Evolutionary conservation across 1,140 invertebrate genomes (phyloP).

Genomic region (Philopotamus ludificatus): DNA sequence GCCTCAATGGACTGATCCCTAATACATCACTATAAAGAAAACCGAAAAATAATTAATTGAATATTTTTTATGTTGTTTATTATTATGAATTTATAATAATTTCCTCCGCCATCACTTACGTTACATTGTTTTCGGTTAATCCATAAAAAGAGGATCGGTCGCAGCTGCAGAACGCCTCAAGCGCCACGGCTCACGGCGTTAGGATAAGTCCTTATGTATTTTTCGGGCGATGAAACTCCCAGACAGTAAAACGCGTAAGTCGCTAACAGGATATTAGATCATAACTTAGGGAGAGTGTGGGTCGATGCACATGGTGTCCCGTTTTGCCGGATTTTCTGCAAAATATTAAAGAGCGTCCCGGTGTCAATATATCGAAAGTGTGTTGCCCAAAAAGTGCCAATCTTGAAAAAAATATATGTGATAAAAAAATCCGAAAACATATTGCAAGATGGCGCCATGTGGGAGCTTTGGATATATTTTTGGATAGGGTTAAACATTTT

Average conservation of each 20-base stretch:
- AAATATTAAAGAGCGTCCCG: conserved; percentile 9
- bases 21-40: background rate
- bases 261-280: conserved; percentile 41
- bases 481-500: background rate
- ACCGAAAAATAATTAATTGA: no score
- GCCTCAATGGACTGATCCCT: background rate
- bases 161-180: background rate
- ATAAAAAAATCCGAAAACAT: no score
- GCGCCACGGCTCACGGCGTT: background rate
- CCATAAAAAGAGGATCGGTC: conserved; percentile 15
- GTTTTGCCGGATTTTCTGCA: conserved; percentile 1
- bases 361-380: conserved; percentile 14
- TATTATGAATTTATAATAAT: background rate
- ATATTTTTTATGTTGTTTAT: background rate
- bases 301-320: conserved; percentile 35
- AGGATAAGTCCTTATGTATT: background rate
- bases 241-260: conserved; percentile 36
- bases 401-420: no score
- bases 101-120: background rate
- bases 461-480: no score
- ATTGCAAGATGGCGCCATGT: no score
- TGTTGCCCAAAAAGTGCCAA: background rate
- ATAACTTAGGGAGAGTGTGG: conserved; percentile 36
- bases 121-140: conserved; percentile 23
- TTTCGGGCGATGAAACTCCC: conserved; percentile 9